phyloP scores from a whole-genome alignment of 2,113 vertebrate species.

The Barbus barbus region DNA sequence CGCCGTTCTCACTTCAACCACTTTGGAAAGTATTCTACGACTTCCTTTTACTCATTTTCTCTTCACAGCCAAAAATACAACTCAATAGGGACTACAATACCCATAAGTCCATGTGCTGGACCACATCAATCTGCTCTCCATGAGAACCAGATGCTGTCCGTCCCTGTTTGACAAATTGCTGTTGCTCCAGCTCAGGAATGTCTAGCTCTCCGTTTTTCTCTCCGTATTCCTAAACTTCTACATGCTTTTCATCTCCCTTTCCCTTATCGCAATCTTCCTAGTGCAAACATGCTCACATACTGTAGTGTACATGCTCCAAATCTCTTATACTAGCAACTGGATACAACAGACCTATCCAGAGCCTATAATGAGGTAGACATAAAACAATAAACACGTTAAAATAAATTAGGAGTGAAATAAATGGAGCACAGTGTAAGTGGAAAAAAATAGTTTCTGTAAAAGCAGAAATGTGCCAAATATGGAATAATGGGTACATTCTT shows the following conservation, averaged over 20 bases:
- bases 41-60: constrained; percentile 14
- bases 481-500: not conserved
- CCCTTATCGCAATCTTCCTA: not conserved
- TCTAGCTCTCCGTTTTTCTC: constrained; percentile 9
- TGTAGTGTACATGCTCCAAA: not conserved
- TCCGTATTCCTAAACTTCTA: not conserved
- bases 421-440: not conserved
- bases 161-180: constrained; percentile 14
- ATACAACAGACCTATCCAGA: not conserved
- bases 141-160: constrained; percentile 42
- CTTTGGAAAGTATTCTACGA: constrained; percentile 18
- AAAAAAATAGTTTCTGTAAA: not conserved
- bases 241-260: not conserved
- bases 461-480: not conserved
- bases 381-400: not conserved
- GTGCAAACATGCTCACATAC: not conserved
- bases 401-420: not conserved
- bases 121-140: constrained; percentile 1
- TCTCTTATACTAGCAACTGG: not conserved
- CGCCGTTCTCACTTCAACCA: not conserved
- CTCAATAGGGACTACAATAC: not conserved
- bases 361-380: not conserved
- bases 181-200: constrained; percentile 29
- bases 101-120: not conserved
- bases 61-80: not conserved